Base-by-base conservation (phyloP, 2,888 invertebrate genomes). In the Ennomos quercinarius region DNA sequence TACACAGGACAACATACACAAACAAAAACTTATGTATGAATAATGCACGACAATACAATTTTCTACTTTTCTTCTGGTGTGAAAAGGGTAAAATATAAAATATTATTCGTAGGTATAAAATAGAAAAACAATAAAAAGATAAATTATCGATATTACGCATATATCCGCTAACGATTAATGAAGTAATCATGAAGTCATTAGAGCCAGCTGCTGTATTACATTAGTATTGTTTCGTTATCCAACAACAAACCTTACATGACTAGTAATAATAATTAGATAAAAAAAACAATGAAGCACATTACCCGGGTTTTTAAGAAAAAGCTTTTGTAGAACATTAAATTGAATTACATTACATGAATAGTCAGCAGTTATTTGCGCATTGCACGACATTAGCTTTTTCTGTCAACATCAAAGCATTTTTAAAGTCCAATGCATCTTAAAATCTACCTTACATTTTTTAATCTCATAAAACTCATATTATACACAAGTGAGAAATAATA, bases 61-160 rank as follows among this genome's bases (percentile, higher is more conserved):
- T 83, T 78, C 86, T 85, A 84, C 74, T 82, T 84, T 84, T 81
- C 73, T 59, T 82, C 81, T 82, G 86, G 86, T 86, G 87, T 81
- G 83, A 56, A 66, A 59, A 58, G 50, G 27, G 27, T n/a, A n/a
- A n/a, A n/a, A n/a, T n/a, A 17, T 27, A 27, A 27, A 27, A 27
- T 1, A 27, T 27, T 27, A 27, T 27, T 27, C 46, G 37, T 47
- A 54, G 52, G 57, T 52, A 62, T 49, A 48, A 52, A 49, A 38
- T 43, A 42, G 39, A 37, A 61, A 55, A 47, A 37, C 27, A 52
- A 59, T 57, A 39, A 57, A 47, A 13, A 57, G 41, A 44, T 42
- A 13, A 37, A 35, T 44, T 47, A 10, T 43, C 42, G 38, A 50
- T 61, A 53, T 57, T 64, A 61, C 55, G 61, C 59, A 63, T 57